A percentile compares a stretch with the other conserved stretches of the same genome.
Conservation (phyloP, 2,113 vertebrate species). For the Thermophis baileyi region DNA sequence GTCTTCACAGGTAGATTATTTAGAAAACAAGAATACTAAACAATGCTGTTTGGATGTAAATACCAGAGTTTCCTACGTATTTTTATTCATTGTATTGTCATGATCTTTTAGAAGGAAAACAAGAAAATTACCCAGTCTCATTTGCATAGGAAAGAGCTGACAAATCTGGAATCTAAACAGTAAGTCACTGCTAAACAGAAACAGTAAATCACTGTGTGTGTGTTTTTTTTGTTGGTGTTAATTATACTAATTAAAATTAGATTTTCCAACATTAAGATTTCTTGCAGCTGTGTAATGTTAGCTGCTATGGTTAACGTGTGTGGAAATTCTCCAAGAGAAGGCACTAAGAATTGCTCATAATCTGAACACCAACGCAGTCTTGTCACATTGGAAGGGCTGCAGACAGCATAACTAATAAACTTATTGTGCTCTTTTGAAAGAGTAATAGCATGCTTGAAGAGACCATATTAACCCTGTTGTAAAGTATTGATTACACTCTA, state of each 20-base stretch:
- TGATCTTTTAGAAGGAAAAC: background rate
- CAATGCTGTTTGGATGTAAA: slow-evolving; percentile 13
- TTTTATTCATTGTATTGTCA: slow-evolving; percentile 34
- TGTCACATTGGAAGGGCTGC: slow-evolving; percentile 66
- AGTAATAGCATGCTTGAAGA: slow-evolving; percentile 80
- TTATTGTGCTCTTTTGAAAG: slow-evolving; percentile 75
- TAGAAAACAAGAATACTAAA: background rate
- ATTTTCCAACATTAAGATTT: slow-evolving; percentile 63
- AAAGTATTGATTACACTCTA: slow-evolving; percentile 76
- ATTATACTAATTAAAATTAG: slow-evolving; percentile 76
- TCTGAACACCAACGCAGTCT: slow-evolving; percentile 63
- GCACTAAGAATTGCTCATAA: slow-evolving; percentile 63
- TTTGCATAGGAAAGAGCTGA: slow-evolving; percentile 39
- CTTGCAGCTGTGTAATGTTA: slow-evolving; percentile 61
- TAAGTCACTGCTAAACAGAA: slow-evolving; percentile 57
- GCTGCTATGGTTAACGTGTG: slow-evolving; percentile 45
- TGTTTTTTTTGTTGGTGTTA: slow-evolving; percentile 62
- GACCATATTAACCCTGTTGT: slow-evolving; percentile 78
- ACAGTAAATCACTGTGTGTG: slow-evolving; percentile 50
- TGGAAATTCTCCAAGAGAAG: slow-evolving; percentile 66
- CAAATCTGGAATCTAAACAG: slow-evolving; percentile 63
- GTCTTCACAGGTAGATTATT: background rate
- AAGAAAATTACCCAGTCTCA: slow-evolving; percentile 24
- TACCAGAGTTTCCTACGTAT: slow-evolving; percentile 19
- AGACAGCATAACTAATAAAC: slow-evolving; percentile 80